These are phyloP conservation scores for Leuciscus waleckii DNA, from an alignment of 2,797 vertebrate genomes.

Conservation along the genomic window DNA sequence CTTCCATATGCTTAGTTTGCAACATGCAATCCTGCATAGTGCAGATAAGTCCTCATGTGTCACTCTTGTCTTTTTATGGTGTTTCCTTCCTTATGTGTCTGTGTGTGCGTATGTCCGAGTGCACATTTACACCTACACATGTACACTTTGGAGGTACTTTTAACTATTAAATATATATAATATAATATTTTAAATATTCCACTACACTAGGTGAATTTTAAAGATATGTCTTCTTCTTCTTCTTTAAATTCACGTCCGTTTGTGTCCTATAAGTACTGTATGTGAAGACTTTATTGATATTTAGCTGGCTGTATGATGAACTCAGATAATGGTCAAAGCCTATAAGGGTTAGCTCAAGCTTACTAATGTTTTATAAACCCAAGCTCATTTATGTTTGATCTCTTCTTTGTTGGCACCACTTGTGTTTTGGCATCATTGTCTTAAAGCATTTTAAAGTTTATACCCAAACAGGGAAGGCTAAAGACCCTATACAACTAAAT, in stretches of 20 bases:
- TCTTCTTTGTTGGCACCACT: background rate
- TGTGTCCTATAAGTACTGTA: background rate
- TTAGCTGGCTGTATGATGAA: background rate
- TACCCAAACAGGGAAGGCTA: background rate
- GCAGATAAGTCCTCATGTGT: no score
- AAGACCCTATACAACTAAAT: background rate
- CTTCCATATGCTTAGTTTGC: no score
- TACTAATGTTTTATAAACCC: conserved; percentile 3
- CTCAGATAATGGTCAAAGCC: background rate
- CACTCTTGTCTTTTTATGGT: no score
- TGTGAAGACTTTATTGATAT: background rate
- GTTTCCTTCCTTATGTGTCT: no score
- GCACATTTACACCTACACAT: no score
- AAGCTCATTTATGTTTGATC: background rate
- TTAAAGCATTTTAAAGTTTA: conserved; percentile 28
- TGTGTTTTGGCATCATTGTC: conserved; percentile 35
- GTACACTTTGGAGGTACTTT: no score
- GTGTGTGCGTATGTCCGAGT: no score
- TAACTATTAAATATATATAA: no score
- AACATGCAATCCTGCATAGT: no score
- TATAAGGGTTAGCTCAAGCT: background rate
- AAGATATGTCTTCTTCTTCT: background rate
- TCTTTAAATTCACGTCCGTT: background rate
- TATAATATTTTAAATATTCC: no score
- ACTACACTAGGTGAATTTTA: no score